phyloP scores from a whole-genome alignment of 2,113 vertebrate genomes.

The Corydoras maculifer region DNA sequence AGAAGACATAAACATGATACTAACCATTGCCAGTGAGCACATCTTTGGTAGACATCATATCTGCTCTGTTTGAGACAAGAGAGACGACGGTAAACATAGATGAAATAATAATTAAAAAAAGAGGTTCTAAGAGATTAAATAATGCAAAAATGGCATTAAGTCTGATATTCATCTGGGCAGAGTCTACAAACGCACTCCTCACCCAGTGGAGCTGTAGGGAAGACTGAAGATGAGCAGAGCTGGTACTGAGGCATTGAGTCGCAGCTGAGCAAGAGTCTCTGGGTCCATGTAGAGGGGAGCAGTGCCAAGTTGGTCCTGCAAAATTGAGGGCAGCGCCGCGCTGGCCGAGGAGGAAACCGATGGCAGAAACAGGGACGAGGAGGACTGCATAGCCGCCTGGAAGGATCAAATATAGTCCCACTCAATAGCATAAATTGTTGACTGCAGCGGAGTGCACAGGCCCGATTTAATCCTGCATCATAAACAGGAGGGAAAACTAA shows the following conservation, averaged over 20 bases:
- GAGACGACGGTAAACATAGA: neutral
- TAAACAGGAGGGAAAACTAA: too few relatives aligned
- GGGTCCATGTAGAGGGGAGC: constrained; percentile 81
- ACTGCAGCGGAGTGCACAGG: too few relatives aligned
- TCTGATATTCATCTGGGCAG: neutral
- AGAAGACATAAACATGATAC: constrained; percentile 31
- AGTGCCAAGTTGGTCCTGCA: constrained; percentile 75
- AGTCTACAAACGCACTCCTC: neutral
- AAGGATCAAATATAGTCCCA: neutral
- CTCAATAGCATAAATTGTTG: neutral
- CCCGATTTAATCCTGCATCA: too few relatives aligned
- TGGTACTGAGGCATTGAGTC: constrained; percentile 74
- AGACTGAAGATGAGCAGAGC: constrained; percentile 77
- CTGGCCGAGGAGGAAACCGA: constrained; percentile 76
- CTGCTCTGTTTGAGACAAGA: constrained; percentile 57
- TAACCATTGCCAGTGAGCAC: constrained; percentile 81
- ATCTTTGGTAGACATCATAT: constrained; percentile 76
- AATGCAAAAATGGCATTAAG: too few relatives aligned
- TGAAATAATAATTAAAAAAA: neutral
- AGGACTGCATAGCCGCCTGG: constrained; percentile 67
- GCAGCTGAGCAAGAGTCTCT: constrained; percentile 74
- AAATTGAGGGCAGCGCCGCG: constrained; percentile 68
- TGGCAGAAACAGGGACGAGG: constrained; percentile 73
- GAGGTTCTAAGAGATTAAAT: too few relatives aligned
- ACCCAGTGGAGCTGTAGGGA: constrained; percentile 73